Percentiles rank a stretch among this genome's conserved stretches.
These are phyloP conservation scores for Eupithecia inturbata DNA, from an alignment of 2,888 invertebrate species.

Conservation along the genomic window DNA sequence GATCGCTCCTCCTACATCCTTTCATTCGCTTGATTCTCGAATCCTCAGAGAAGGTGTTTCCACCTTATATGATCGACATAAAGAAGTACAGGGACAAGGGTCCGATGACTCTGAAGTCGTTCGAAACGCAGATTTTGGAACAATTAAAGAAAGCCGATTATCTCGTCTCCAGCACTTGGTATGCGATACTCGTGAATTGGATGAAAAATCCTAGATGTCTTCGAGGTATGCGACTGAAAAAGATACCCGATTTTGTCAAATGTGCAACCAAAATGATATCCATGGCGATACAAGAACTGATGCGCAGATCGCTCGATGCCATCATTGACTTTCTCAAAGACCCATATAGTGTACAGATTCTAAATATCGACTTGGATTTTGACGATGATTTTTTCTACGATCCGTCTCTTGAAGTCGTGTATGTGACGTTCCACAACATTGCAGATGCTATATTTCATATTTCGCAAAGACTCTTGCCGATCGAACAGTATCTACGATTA, in stretches of 20 bases:
- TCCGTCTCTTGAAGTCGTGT: slow-evolving; percentile 85
- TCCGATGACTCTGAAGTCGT: slow-evolving; percentile 67
- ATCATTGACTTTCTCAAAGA: slow-evolving; percentile 83
- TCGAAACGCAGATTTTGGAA: slow-evolving; percentile 65
- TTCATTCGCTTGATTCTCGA: slow-evolving; percentile 85
- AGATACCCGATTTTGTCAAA: slow-evolving; percentile 68
- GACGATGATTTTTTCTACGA: slow-evolving; percentile 82
- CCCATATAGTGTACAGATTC: slow-evolving; percentile 83
- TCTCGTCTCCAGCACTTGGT: slow-evolving; percentile 77
- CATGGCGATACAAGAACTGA: slow-evolving; percentile 86
- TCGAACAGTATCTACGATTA: slow-evolving; percentile 79
- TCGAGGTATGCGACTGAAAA: slow-evolving; percentile 68
- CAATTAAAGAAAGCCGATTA: slow-evolving; percentile 74
- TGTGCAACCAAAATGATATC: slow-evolving; percentile 79
- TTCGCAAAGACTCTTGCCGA: slow-evolving; percentile 84
- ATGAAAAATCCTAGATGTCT: slow-evolving; percentile 79
- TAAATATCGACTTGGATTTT: slow-evolving; percentile 84
- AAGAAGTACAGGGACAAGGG: slow-evolving; percentile 73
- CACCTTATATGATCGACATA: slow-evolving; percentile 82
- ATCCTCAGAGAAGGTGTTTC: slow-evolving; percentile 80
- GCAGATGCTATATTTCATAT: slow-evolving; percentile 83
- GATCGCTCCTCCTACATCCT: slow-evolving; percentile 85
- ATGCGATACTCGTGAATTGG: slow-evolving; percentile 73
- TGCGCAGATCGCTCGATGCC: slow-evolving; percentile 87
- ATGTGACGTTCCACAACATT: slow-evolving; percentile 82